A percentile compares a stretch with the other conserved stretches of the same genome.
Conservation (phyloP, 2,888 invertebrate genomes). For the Odontomyia ornata region DNA sequence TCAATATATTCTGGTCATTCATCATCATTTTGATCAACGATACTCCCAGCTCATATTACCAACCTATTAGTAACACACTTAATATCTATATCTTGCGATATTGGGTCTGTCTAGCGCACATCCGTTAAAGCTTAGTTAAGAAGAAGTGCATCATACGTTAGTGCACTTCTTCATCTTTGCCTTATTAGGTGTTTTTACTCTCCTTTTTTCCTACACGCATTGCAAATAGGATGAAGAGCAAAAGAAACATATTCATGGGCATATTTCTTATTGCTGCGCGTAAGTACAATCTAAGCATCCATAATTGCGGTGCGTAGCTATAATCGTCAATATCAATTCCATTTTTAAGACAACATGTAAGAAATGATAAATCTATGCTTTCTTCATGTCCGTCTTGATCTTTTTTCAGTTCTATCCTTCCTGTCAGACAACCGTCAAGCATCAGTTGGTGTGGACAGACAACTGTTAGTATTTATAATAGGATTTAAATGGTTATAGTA, state of each 20-base stretch:
- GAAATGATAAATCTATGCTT: constrained; percentile 6
- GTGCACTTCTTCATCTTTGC: constrained; percentile 5
- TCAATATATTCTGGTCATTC: constrained; percentile 35
- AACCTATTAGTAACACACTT: constrained; percentile 47
- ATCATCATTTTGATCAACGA: constrained; percentile 40
- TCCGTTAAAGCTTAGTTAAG: constrained; percentile 32
- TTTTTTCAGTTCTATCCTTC: too few species aligned
- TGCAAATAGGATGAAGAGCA: constrained; percentile 6
- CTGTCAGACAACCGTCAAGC: too few species aligned
- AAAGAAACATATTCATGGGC: background rate
- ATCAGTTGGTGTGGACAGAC: constrained; percentile 10
- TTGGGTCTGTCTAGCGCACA: constrained; percentile 36
- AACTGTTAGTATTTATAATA: background rate
- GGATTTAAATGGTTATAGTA: constrained; percentile 25
- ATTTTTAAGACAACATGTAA: background rate
- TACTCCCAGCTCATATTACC: constrained; percentile 45
- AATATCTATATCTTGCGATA: constrained; percentile 43
- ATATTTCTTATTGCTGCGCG: background rate
- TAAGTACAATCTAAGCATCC: constrained; percentile 15
- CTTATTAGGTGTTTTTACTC: background rate
- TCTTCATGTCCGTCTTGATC: background rate
- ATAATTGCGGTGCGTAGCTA: background rate
- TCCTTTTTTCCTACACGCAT: constrained; percentile 3
- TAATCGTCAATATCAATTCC: background rate
- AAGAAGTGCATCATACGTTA: constrained; percentile 12